Evolutionary conservation across 2,113 vertebrate species (phyloP), one percentile per base, ranked within the genome.

Genomic region (Ophiodon elongatus): DNA sequence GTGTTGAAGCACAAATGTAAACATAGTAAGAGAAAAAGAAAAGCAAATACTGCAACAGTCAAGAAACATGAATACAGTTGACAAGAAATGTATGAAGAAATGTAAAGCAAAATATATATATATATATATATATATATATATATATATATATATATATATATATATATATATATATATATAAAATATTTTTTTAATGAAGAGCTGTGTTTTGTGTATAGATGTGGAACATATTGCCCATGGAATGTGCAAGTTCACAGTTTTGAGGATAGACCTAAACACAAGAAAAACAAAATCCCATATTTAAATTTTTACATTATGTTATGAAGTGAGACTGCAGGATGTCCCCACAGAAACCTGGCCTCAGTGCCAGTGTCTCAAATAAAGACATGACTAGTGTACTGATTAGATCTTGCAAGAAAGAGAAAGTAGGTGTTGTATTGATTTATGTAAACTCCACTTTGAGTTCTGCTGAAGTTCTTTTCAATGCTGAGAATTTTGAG

Each of bases 401-500:
- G 35, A 69, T 57, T 41, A 21, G 4, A 25, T 70, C 33, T 65
- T 67, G 52, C 31, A 23, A 21, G 19, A 62, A 19, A 59, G 19
- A 47, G 13, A 45, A 64, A 69, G 19, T 41, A 73, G 43, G 50
- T 33, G 50, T 8, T 31, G 4, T 4, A 29, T 13, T 64, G 73
- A n/a, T 50, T 54, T 29, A 56, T 27, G 13, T 9, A 41, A 69
- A 79, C 25, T 17, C 50, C 1, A 5, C 17, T 6, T 3, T 63
- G 25, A 19, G 14, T 37, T n/a, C 41, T 8, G n/a, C 27, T 52
- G 14, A 17, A 56, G 15, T 31, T 2, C 0, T 50, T 25, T 72
- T 52, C 31, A 8, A 50, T 41, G 50, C 43, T 56, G 25, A 70
- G 41, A 69, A 47, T 75, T 73, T 17, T 70, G n/a, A 71, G 66